Base-by-base conservation (phyloP, 2,797 vertebrate genomes). In the Ceyx erithaca region DNA sequence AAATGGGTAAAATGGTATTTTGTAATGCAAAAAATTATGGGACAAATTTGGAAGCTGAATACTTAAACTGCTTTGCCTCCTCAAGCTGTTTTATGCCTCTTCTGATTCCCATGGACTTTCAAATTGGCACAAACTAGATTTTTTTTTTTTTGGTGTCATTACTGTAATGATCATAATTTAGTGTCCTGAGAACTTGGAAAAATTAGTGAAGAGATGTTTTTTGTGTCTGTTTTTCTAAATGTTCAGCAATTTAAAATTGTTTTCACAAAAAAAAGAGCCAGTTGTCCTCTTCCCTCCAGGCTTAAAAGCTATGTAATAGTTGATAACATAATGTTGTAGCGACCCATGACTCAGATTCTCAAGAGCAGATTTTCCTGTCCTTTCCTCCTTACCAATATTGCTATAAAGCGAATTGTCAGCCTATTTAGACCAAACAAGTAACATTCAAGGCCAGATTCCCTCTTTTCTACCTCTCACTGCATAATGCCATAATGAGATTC, bases 401-500 rank as follows among this genome's bases (percentile, higher is more conserved):
- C 78, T 78, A 22, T 66, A 62, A 87, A 73, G 41, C 75, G 73
- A 88, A 89, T 90, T 82, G 76, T 54, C 83, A 80, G 71, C 13
- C 57, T 61, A 37, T 90, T 93, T 85, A 79, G 48, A 46, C 2
- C 12, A 85, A 95, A 82, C 52, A 51, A 88, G 70, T 20, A 20
- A 48, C 35, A 82, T 55, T 37, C 91, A 93, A 90, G 91, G 91
- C 87, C 92, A 90, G 16, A 58, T 63, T 55, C 33, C 61, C 90
- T 89, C 87, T 90, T 91, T 86, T 57, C 76, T 64, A 40, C 63
- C 82, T 86, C 88, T 93, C 91, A n/a, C 23, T 20, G 46, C 22
- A 5, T 89, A 95, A 94, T 91, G 68, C 45, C 35, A 2, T 87
- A 92, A 92, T 81, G 82, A 88, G 89, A 92, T 91, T 81, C 91